These are phyloP conservation scores for Lutjanus erythropterus DNA, from an alignment of 2,113 vertebrate species.

Conservation along the genomic window DNA sequence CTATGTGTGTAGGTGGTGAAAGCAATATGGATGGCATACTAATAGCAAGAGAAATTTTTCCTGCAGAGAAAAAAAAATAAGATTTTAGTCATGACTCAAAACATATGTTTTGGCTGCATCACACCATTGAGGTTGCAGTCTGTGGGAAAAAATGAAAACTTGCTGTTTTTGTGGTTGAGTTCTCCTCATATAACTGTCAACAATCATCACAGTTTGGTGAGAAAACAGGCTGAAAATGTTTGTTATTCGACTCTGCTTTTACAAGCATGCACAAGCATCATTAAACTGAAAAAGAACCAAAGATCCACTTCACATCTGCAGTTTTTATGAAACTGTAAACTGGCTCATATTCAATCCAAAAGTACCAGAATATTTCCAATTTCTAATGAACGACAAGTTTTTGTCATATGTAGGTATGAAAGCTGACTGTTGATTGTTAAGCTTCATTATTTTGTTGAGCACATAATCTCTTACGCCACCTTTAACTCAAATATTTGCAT, in stretches of 20 bases:
- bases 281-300: not conserved
- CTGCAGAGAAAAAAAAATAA: constrained; percentile 13
- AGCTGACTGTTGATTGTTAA: no score
- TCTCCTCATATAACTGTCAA: constrained; percentile 26
- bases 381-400: not conserved
- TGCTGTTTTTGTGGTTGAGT: constrained; percentile 1
- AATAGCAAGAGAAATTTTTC: not conserved
- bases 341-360: not conserved
- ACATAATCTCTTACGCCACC: no score
- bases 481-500: no score
- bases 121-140: not conserved
- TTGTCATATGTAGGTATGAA: not conserved
- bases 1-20: constrained; percentile 53
- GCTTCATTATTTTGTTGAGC: no score
- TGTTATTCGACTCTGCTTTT: not conserved
- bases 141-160: constrained; percentile 1
- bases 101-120: constrained; percentile 34
- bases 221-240: not conserved
- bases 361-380: not conserved
- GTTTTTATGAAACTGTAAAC: not conserved
- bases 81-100: constrained; percentile 32
- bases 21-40: constrained; percentile 29
- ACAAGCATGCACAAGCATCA: not conserved
- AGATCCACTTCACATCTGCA: not conserved
- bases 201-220: not conserved